phyloP scores from a whole-genome alignment of 2,797 vertebrate genomes.

The Lutjanus campechanus region DNA sequence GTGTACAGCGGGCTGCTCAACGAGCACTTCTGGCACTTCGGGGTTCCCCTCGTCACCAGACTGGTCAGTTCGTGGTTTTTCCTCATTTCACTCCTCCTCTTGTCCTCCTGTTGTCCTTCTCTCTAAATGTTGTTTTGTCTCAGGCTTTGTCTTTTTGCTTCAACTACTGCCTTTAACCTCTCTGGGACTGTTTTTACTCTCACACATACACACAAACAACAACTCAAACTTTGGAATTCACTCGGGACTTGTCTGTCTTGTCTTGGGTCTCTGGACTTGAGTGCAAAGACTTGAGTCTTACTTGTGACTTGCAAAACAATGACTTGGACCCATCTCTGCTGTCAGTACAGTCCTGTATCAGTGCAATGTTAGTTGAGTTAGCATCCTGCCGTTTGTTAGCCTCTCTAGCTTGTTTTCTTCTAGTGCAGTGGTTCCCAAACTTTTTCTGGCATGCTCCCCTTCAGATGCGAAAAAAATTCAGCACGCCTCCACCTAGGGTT shows the following conservation, averaged over 20 bases:
- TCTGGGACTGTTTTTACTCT: neutral
- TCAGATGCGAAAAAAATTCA: too few species aligned
- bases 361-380: neutral
- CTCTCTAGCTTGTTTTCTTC: neutral
- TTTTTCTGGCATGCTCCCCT: too few species aligned
- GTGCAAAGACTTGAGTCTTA: too few species aligned
- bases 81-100: neutral
- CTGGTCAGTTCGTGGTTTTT: constrained; percentile 72
- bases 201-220: neutral
- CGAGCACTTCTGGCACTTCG: constrained; percentile 85
- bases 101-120: neutral
- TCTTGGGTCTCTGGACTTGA: too few species aligned
- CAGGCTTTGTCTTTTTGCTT: neutral
- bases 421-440: neutral
- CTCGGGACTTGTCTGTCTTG: too few species aligned
- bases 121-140: neutral
- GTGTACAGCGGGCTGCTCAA: constrained; percentile 84
- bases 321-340: too few species aligned
- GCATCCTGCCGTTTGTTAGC: neutral
- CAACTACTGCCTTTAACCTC: neutral
- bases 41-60: constrained; percentile 84
- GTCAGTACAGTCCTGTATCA: too few species aligned
- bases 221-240: too few species aligned
- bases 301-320: too few species aligned
- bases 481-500: too few species aligned